phyloP scores from a whole-genome alignment of 92 coral and sea anemone species.

The Paramuricea clavata region DNA sequence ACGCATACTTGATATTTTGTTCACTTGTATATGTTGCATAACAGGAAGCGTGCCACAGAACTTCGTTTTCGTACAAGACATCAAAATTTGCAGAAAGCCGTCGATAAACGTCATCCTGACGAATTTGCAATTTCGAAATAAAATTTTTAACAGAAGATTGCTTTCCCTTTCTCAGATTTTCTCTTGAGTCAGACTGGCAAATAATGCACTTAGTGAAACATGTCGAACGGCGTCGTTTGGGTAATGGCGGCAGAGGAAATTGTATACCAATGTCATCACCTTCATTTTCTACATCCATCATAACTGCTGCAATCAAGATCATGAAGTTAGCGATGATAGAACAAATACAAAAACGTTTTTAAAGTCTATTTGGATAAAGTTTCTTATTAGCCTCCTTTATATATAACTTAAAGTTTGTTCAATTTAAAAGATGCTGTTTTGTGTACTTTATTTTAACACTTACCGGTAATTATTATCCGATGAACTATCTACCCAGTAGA shows the following conservation, averaged over 20 bases:
- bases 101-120: conserved; percentile 56
- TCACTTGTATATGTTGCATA: conserved; percentile 62
- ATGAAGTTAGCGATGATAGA: no score
- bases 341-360: no score
- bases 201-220: conserved; percentile 44
- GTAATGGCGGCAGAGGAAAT: not conserved
- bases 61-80: conserved; percentile 34
- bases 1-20: conserved; percentile 52
- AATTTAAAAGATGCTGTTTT: no score
- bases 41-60: conserved; percentile 63
- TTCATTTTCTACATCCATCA: no score
- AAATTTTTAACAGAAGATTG: conserved; percentile 50
- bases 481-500: no score
- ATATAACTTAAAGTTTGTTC: no score
- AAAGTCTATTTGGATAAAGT: no score
- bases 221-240: conserved; percentile 36
- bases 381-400: no score
- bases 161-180: conserved; percentile 52
- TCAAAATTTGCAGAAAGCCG: conserved; percentile 45
- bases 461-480: no score
- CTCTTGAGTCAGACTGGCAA: conserved; percentile 47
- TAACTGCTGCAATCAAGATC: no score
- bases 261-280: no score
- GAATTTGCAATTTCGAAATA: conserved; percentile 53
- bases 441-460: no score